Conservation (phyloP, 2,113 vertebrate genomes). For the Coryphaenoides rupestris region DNA sequence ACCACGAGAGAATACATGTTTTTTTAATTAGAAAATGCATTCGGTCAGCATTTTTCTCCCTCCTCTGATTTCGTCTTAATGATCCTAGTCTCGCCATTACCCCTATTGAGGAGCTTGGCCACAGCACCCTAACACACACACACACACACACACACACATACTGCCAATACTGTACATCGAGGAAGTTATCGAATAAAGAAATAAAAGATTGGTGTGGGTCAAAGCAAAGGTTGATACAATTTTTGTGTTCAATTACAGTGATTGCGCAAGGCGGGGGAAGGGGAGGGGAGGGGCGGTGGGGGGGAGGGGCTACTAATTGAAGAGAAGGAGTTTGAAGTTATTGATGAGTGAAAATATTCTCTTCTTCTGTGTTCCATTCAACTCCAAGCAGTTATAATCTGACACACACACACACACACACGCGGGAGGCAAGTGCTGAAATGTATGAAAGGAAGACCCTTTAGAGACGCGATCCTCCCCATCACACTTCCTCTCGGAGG, state of each 20-base stretch:
- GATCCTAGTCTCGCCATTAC: too few species aligned
- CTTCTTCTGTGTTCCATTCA: neutral
- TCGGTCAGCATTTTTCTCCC: too few species aligned
- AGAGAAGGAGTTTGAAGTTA: conserved; percentile 1
- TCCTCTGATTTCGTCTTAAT: too few species aligned
- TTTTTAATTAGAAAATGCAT: too few species aligned
- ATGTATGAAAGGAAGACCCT: neutral
- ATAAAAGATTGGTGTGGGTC: neutral
- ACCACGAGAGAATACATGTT: too few species aligned
- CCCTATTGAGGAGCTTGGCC: too few species aligned
- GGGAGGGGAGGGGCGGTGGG: neutral
- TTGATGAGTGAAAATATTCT: neutral
- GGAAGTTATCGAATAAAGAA: neutral
- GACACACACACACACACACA: too few species aligned
- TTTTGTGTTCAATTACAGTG: neutral
- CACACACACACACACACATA: too few species aligned
- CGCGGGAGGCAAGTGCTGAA: neutral
- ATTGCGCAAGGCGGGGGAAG: neutral
- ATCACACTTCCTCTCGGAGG: neutral
- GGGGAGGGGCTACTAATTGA: neutral
- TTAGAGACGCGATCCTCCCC: neutral
- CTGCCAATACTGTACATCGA: too few species aligned
- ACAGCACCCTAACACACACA: too few species aligned
- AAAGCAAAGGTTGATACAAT: neutral
- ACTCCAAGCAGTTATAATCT: neutral